Conservation (phyloP, 2,888 invertebrate genomes). For the Bugula neritina region DNA sequence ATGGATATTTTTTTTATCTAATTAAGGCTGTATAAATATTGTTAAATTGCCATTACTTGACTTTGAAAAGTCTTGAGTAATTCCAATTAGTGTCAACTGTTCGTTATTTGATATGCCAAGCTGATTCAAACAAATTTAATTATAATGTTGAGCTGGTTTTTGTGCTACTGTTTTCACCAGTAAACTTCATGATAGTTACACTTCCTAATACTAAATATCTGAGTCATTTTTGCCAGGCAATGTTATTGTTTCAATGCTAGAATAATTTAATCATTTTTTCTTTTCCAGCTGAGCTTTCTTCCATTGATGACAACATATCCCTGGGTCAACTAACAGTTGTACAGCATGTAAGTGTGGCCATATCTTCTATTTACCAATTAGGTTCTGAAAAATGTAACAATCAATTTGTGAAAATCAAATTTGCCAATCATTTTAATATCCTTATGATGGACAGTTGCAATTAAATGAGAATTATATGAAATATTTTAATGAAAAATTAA, state of each 20-base stretch:
- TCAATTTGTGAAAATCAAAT: too few species aligned
- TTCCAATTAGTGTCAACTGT: background rate
- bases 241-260: too few species aligned
- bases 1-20: background rate
- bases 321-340: constrained; percentile 5
- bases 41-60: background rate
- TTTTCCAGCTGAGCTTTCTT: constrained; percentile 16
- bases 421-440: too few species aligned
- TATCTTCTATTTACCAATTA: too few species aligned
- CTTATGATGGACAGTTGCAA: too few species aligned
- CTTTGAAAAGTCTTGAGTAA: background rate
- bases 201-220: background rate
- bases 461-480: too few species aligned
- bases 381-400: too few species aligned
- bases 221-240: too few species aligned
- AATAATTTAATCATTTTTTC: too few species aligned
- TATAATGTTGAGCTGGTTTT: background rate
- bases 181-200: background rate
- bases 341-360: constrained; percentile 11
- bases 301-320: constrained; percentile 16
- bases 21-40: background rate
- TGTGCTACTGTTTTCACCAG: background rate
- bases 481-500: too few species aligned
- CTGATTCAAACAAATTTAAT: background rate
- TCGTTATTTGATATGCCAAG: background rate